These are phyloP conservation scores for Chionis minor DNA, from an alignment of 2,113 vertebrate species.

Conservation along the genomic window DNA sequence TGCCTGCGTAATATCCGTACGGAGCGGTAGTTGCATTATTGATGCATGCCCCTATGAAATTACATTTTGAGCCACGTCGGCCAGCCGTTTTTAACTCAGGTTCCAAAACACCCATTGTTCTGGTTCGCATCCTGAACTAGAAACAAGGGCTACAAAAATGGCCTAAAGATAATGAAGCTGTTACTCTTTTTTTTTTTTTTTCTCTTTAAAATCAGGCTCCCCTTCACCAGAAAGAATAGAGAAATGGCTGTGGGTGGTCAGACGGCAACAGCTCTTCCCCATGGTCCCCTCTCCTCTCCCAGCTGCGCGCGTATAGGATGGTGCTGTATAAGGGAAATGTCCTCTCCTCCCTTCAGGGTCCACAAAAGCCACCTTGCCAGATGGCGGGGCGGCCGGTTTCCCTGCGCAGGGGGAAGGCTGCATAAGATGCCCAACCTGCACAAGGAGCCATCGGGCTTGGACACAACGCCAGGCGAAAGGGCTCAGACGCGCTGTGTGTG, in stretches of 20 bases:
- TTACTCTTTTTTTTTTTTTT: background rate
- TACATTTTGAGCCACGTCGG: background rate
- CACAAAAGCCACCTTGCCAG: background rate
- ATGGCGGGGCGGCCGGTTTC: background rate
- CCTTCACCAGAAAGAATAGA: background rate
- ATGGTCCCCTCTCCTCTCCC: background rate
- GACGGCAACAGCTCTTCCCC: background rate
- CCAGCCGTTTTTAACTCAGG: background rate
- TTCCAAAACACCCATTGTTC: conserved; percentile 33
- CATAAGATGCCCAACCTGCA: background rate
- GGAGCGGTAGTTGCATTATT: background rate
- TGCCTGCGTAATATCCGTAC: background rate
- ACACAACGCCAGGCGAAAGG: fast-evolving
- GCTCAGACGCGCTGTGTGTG: fast-evolving
- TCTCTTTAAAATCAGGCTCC: background rate
- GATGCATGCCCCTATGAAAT: background rate
- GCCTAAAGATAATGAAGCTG: background rate
- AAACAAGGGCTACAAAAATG: background rate
- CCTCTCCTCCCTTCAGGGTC: background rate
- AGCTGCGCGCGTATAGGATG: fast-evolving
- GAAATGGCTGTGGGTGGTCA: background rate
- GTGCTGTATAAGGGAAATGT: background rate
- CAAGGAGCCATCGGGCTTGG: fast-evolving
- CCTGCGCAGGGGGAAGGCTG: background rate
- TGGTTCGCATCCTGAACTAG: background rate